Evolutionary conservation across 2,113 vertebrate species (phyloP).

Genomic region (Benitochromis conjunctus): DNA sequence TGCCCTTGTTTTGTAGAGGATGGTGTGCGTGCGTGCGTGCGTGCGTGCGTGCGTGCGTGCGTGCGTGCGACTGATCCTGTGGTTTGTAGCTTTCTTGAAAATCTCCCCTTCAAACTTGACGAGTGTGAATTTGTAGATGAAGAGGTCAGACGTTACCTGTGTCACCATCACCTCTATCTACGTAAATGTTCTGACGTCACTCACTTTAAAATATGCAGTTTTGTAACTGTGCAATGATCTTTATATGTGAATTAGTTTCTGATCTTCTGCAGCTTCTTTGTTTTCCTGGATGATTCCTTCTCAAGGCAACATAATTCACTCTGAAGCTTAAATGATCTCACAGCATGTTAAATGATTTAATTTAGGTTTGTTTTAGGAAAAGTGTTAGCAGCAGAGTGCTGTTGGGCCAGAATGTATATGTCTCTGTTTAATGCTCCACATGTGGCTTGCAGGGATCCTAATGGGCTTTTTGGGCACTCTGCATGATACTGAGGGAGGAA

Average conservation of each 20-base stretch:
- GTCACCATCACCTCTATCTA: background rate
- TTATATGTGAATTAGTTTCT: background rate
- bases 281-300: background rate
- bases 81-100: background rate
- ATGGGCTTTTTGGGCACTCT: background rate
- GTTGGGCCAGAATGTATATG: background rate
- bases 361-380: background rate
- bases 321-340: background rate
- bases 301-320: fast-evolving
- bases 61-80: background rate
- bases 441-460: background rate
- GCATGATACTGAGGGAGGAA: background rate
- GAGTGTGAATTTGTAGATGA: background rate
- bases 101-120: background rate
- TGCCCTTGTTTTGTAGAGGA: background rate
- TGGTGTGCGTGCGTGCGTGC: background rate
- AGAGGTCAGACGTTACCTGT: no score
- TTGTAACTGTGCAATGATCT: background rate
- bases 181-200: background rate
- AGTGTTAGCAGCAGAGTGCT: background rate
- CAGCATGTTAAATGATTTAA: background rate
- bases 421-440: background rate
- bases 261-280: background rate
- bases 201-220: background rate
- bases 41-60: background rate